Conservation (phyloP, 2,113 vertebrate species). For the Pedionomus torquatus region DNA sequence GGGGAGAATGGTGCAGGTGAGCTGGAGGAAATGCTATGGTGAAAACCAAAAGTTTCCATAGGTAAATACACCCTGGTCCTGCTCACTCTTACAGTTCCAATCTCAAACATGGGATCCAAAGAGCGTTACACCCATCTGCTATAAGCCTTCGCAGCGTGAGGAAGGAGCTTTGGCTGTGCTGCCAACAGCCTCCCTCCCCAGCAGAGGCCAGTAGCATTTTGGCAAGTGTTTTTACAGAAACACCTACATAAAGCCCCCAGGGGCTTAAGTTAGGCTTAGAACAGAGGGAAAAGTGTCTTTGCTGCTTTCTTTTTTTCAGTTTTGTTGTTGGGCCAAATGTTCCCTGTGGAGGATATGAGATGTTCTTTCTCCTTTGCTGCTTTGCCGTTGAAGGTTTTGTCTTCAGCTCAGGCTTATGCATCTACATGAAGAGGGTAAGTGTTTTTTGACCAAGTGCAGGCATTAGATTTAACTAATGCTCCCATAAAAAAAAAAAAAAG, state of each 20-base stretch:
- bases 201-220: not conserved
- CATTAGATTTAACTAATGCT: not conserved
- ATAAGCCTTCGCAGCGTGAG: not conserved
- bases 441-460: not conserved
- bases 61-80: not conserved
- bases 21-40: not conserved
- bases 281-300: not conserved
- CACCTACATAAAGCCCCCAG: not conserved
- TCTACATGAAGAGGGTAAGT: not conserved
- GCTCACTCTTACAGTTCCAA: not conserved
- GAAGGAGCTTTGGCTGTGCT: not conserved
- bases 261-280: not conserved
- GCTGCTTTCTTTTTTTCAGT: not conserved
- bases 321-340: not conserved
- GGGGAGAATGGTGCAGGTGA: not conserved
- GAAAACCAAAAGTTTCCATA: not conserved
- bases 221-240: not conserved
- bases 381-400: not conserved
- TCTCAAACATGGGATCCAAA: not conserved
- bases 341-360: not conserved
- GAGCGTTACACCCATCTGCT: not conserved
- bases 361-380: not conserved
- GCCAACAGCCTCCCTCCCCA: not conserved
- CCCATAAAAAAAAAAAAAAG: not conserved
- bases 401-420: not conserved